phyloP scores from a whole-genome alignment of 1,140 invertebrate species.

The Microplitis mediator region DNA sequence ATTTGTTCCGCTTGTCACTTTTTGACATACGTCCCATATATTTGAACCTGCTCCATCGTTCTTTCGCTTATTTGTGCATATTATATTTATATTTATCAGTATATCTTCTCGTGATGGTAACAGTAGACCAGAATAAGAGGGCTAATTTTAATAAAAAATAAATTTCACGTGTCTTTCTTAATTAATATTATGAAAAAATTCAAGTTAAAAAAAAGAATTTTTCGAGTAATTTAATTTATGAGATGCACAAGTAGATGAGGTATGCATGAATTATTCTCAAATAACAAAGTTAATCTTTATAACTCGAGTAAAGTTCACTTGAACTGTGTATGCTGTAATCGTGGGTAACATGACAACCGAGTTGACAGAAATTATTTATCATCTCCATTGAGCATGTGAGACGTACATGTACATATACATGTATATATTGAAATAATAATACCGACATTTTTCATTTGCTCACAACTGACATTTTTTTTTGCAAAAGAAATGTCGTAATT shows the following conservation, averaged over 20 bases:
- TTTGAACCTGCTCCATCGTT: conserved; percentile 46
- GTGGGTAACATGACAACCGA: no score
- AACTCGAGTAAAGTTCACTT: neutral
- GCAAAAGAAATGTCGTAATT: neutral
- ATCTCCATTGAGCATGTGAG: no score
- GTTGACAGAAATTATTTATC: neutral
- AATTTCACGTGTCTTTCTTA: neutral
- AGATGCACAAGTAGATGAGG: neutral
- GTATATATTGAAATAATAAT: no score
- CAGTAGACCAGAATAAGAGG: no score
- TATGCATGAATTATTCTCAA: neutral
- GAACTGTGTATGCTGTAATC: no score
- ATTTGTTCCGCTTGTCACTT: conserved; percentile 62
- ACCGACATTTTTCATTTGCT: no score
- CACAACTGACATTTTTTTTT: no score
- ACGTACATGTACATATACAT: no score
- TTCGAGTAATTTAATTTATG: neutral
- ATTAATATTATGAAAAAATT: neutral
- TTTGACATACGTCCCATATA: conserved; percentile 58
- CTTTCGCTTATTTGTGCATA: conserved; percentile 29
- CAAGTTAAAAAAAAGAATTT: neutral
- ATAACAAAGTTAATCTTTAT: conserved; percentile 9
- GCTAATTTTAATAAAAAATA: no score
- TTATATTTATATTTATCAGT: neutral
- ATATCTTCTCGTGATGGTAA: neutral